These are phyloP conservation scores for Unio delphinus DNA, from an alignment of 2,888 invertebrate species.

Conservation along the genomic window DNA sequence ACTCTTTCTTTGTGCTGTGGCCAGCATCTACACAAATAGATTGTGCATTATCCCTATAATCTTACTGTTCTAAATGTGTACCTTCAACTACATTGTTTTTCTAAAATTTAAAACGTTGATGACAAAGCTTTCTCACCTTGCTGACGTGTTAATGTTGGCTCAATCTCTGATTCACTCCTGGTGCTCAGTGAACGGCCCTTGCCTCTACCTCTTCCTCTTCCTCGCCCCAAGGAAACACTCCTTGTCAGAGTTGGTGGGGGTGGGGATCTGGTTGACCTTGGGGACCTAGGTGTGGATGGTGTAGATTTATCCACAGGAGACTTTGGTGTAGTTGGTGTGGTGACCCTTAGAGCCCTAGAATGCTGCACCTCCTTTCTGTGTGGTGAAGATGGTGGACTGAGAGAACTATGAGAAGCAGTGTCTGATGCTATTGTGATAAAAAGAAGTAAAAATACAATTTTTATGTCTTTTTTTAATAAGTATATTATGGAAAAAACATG, in stretches of 20 bases:
- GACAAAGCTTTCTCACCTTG: no score
- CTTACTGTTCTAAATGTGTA: no score
- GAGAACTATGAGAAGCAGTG: slow-evolving; percentile 10
- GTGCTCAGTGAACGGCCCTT: slow-evolving; percentile 34
- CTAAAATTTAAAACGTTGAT: no score
- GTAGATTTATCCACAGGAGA: slow-evolving; percentile 3
- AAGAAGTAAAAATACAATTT: no score
- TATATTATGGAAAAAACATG: no score
- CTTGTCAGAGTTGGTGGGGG: slow-evolving; percentile 18
- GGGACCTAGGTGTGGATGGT: slow-evolving; percentile 17
- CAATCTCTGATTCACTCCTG: slow-evolving; percentile 49
- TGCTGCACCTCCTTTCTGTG: slow-evolving; percentile 14
- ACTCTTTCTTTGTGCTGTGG: no score
- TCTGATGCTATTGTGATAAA: not conserved
- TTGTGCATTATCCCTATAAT: no score
- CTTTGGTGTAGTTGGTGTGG: slow-evolving; percentile 6
- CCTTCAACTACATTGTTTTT: no score
- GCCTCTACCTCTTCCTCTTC: slow-evolving; percentile 47
- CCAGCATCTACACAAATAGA: no score
- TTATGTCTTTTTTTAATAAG: no score
- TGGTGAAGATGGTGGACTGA: slow-evolving; percentile 18
- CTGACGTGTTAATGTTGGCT: slow-evolving; percentile 9
- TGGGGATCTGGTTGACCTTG: slow-evolving; percentile 9
- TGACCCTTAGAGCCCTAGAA: not conserved
- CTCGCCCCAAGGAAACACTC: slow-evolving; percentile 30